Base-by-base conservation (phyloP, 2,797 vertebrate species). In the Pampus argenteus region DNA sequence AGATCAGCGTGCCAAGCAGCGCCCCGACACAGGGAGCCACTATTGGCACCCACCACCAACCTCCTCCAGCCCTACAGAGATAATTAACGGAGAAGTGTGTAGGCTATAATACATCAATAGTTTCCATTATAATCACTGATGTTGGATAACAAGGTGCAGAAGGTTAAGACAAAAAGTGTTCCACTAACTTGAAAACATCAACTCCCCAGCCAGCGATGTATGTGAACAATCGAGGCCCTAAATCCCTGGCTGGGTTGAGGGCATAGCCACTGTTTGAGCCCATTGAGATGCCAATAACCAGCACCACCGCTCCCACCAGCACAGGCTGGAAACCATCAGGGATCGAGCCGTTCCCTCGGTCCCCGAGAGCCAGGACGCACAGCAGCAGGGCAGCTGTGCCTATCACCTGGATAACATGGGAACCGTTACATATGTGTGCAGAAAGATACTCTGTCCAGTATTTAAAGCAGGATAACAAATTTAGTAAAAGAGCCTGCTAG, bases 1-100 rank as follows among this genome's bases (percentile, higher is more conserved):
- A 94, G 74, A 95, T 29, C 38, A 97, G 77, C 1, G 91, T 92
- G n/a, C 96, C 97, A 59, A 93, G 9, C 61, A 96, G 83, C 7
- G 93, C 93, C 3, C 98, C 97, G 0, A 95, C 42, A 29, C 79
- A 55, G 0, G 97, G 95, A 2, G 95, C 96, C 72, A 93, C 88
- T 0, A 99, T 1, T 0, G 98, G 98, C 4, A 98, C 83, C 98
- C 98, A 99, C 95, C 96, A 98, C 96, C 96, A 99, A 29, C 92
- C 63, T 6, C 80, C 78, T 5, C 96, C 94, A 11, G 89, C 93
- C 57, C 96, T 98, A 90, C 34, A 48, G 50, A 86, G 68, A 73
- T 40, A 62, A 11, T 36, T 36, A 36, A 36, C 6, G 14, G 6
- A 5, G 22, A 10, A 14, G 47, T 25, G 23, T 49, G 1, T 1